Evolutionary conservation across 2,113 vertebrate species (phyloP).

Genomic region (Myocastor coypus): DNA sequence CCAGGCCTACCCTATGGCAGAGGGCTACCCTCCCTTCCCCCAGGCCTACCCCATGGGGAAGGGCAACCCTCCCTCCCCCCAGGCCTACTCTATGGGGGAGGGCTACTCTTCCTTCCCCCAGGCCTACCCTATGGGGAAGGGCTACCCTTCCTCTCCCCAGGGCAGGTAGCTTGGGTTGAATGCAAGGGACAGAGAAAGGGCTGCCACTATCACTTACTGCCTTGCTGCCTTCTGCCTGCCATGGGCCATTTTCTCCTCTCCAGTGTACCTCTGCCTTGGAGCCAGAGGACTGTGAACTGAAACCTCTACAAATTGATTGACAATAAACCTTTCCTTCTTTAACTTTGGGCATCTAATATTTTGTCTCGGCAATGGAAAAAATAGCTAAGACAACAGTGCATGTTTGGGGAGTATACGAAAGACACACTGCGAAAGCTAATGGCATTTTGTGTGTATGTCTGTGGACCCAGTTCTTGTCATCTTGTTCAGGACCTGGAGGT

Average conservation of each 20-base stretch:
- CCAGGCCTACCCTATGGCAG: neutral
- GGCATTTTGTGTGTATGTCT: neutral
- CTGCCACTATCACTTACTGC: neutral
- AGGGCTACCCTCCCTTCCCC: neutral
- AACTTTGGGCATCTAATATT: neutral
- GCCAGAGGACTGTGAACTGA: neutral
- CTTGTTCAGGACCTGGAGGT: conserved; percentile 7
- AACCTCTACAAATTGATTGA: neutral
- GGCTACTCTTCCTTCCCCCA: neutral
- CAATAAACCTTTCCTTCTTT: neutral
- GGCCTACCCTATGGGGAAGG: neutral
- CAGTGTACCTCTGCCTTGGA: neutral
- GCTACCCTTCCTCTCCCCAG: neutral
- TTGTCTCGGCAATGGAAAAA: neutral
- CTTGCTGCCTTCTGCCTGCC: neutral
- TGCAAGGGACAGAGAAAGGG: neutral
- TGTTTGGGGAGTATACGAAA: neutral
- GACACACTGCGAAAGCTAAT: neutral
- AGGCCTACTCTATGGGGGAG: neutral
- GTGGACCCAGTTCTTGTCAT: neutral
- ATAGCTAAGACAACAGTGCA: neutral
- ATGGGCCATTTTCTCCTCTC: neutral
- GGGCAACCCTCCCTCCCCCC: too few species aligned
- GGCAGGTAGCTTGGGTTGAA: neutral
- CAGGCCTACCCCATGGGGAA: neutral